A percentile compares a stretch with the other conserved stretches of the same genome.
Evolutionary conservation across 2,113 vertebrate genomes (phyloP).

Genomic region (Budorcas taxicolor): DNA sequence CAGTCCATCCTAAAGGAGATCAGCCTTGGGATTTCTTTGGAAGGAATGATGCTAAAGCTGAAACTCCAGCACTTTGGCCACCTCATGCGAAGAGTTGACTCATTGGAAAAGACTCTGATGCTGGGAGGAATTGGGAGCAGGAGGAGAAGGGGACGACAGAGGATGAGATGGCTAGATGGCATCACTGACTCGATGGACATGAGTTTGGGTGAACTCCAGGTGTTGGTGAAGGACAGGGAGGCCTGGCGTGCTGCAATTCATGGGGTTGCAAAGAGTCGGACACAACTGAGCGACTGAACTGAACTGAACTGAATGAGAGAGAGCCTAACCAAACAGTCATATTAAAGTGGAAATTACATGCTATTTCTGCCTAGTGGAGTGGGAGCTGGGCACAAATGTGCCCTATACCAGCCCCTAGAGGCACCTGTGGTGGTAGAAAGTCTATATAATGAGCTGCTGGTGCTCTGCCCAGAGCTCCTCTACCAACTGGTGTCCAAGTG

Average conservation of each 20-base stretch:
- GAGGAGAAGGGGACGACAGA: no score
- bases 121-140: no score
- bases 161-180: no score
- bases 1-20: no score
- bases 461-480: not conserved
- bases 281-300: no score
- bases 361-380: not conserved
- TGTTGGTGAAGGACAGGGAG: no score
- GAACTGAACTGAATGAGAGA: not conserved
- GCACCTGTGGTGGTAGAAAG: not conserved
- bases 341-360: not conserved
- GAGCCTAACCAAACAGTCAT: not conserved
- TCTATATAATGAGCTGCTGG: not conserved
- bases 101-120: no score
- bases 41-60: no score
- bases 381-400: not conserved
- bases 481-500: not conserved
- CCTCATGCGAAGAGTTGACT: no score
- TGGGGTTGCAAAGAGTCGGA: no score
- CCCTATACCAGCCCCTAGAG: not conserved
- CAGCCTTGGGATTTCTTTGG: no score
- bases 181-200: accelerated
- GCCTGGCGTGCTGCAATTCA: accelerated
- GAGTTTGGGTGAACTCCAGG: accelerated
- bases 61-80: no score